A percentile compares a stretch with the other conserved stretches of the same genome.
phyloP scores from a whole-genome alignment of 2,888 invertebrate species.

The Beris chalybata region DNA sequence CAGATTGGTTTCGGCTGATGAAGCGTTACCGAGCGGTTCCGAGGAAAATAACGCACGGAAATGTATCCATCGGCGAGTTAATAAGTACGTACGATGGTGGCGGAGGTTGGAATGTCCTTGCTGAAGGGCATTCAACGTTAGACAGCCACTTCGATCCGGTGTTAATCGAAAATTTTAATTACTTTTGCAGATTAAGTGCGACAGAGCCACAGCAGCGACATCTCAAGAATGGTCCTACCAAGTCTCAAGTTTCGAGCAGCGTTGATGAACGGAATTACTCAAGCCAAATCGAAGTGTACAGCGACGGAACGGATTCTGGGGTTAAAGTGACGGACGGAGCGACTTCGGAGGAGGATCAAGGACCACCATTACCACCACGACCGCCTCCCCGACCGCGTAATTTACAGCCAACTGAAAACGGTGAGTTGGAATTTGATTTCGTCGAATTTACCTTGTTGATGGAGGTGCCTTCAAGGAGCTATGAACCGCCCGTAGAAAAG shows the following conservation, averaged over 20 bases:
- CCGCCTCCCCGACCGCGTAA: conserved; percentile 49
- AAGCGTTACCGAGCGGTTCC: conserved; percentile 44
- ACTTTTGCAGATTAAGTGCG: conserved; percentile 40
- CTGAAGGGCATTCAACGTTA: background rate
- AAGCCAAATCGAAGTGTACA: conserved; percentile 49
- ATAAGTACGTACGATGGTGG: conserved; percentile 26
- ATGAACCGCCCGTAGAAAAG: no score
- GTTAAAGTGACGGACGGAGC: conserved; percentile 46
- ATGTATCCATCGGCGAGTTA: conserved; percentile 17
- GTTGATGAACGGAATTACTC: conserved; percentile 45
- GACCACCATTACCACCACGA: conserved; percentile 54
- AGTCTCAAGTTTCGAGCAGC: conserved; percentile 28
- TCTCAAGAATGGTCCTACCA: conserved; percentile 30
- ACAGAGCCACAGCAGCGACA: conserved; percentile 42
- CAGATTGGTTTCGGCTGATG: conserved; percentile 41
- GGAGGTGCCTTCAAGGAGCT: conserved; percentile 4
- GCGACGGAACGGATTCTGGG: conserved; percentile 47
- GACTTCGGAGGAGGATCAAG: conserved; percentile 49
- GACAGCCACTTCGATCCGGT: conserved; percentile 1
- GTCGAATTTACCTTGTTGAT: conserved; percentile 2
- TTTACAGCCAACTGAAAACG: conserved; percentile 41
- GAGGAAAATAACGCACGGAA: conserved; percentile 41
- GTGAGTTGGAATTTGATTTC: conserved; percentile 38
- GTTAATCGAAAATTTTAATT: conserved; percentile 28
- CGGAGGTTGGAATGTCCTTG: background rate